A percentile compares a stretch with the other conserved stretches of the same genome.
phyloP scores from a whole-genome alignment of 1,140 invertebrate genomes.

The Zaprionus nigranus region DNA sequence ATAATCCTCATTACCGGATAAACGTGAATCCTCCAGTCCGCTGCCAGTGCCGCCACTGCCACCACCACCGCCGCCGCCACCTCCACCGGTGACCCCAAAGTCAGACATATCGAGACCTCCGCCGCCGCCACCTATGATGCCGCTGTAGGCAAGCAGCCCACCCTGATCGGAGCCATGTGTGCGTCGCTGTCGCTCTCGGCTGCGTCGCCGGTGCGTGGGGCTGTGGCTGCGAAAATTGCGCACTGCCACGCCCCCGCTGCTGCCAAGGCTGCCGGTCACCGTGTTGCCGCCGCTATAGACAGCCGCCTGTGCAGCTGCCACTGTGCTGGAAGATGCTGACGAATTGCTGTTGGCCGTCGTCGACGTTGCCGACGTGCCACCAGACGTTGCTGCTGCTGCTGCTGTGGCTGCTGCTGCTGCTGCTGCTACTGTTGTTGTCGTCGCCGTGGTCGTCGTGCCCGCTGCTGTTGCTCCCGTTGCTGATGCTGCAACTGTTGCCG shows the following conservation, averaged over 20 bases:
- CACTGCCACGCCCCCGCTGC: constrained; percentile 67
- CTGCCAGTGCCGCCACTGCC: constrained; percentile 68
- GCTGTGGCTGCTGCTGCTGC: constrained; percentile 7
- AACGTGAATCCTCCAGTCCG: constrained; percentile 76
- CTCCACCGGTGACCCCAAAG: constrained; percentile 38
- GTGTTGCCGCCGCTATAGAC: constrained; percentile 80
- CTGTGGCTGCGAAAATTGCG: constrained; percentile 83
- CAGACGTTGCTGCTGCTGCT: constrained; percentile 28
- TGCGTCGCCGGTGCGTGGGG: constrained; percentile 77
- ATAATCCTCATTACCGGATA: constrained; percentile 80
- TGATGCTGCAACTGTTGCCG: constrained; percentile 50
- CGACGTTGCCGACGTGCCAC: constrained; percentile 45
- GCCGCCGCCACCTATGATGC: constrained; percentile 50
- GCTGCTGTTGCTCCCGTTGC: constrained; percentile 33
- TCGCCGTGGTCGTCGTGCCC: constrained; percentile 27
- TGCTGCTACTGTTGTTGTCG: constrained; percentile 23
- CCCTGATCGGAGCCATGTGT: constrained; percentile 81
- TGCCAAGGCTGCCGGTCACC: constrained; percentile 73
- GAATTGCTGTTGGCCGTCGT: constrained; percentile 68
- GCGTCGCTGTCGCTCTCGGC: constrained; percentile 78
- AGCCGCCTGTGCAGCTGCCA: constrained; percentile 79
- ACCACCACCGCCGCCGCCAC: constrained; percentile 34
- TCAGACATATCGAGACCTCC: constrained; percentile 58
- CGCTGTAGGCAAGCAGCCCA: constrained; percentile 77
- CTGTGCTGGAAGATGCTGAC: constrained; percentile 77